Evolutionary conservation across 1,140 invertebrate genomes (phyloP), one percentile per base, ranked within the genome.

Genomic region (Megalonaias nervosa): DNA sequence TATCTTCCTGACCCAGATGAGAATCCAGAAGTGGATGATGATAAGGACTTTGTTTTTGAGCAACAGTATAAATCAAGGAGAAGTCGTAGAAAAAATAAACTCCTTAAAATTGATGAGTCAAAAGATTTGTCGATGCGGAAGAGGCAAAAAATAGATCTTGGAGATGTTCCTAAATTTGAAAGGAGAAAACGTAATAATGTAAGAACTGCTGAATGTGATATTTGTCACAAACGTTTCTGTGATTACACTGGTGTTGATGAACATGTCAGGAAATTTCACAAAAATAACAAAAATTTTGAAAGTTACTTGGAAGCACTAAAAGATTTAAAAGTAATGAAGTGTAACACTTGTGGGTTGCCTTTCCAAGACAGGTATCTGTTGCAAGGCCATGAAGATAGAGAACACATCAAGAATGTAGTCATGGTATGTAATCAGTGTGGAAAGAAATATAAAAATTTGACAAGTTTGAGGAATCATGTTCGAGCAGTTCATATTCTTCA

Each of bases 261-360:
- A 38, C 85, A 87, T 78, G 82, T 83, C 19, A 77, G 71, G 67
- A 81, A 82, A 56, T 75, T 69, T 67, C 85, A 86, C 56, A 23
- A 21, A 19, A 66, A 82, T 59, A 69, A 81, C 31, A 60, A 67
- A 61, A 79, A 77, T 64, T 17, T 81, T 57, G 59, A 74, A 17
- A 70, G 80, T 58, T 87, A 85, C 57, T n/a, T 72, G 58, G 31
- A 56, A 64, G 55, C 80, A 56, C 61, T 65, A 57, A 58, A 26
- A 38, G 67, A 71, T 26, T n/a, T 71, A 31, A 80, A 72, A 61
- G n/a, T 56, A 55, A 57, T 62, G n/a, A 75, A 68, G 19, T 85
- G 84, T 77, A 67, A 60, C 23, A 69, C 31, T 17, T 85, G 78
- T 80, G 62, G 62, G 19, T 58, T 67, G 38, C 21, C 60, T 57